phyloP scores from a whole-genome alignment of 2,113 vertebrate species.

The Elephas maximus region DNA sequence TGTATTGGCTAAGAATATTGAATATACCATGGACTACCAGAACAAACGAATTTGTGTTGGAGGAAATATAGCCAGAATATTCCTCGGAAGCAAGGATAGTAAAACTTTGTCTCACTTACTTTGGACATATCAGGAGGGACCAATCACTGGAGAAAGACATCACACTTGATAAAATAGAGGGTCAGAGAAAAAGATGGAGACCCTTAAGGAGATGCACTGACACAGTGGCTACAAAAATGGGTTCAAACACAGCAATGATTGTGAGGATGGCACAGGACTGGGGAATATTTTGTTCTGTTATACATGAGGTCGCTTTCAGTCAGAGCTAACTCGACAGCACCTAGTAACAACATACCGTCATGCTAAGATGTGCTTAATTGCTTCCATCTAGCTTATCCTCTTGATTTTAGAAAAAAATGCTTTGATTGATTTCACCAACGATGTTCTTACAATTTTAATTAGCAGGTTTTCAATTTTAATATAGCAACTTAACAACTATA shows the following conservation, averaged over 20 bases:
- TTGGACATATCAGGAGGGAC: too few species aligned
- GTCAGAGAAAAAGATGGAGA: neutral
- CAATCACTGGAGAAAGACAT: neutral
- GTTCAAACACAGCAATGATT: neutral
- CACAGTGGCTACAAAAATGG: neutral
- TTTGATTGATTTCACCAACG: conserved; percentile 35
- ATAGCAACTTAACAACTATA: conserved; percentile 39
- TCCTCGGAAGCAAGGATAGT: too few species aligned
- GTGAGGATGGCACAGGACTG: neutral
- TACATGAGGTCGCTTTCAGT: neutral
- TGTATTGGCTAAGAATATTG: too few species aligned
- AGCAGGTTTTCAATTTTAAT: conserved; percentile 58
- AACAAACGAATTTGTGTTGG: too few species aligned
- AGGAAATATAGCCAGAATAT: too few species aligned
- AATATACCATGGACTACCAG: too few species aligned
- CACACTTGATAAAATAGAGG: neutral
- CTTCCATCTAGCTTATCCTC: conserved; percentile 7
- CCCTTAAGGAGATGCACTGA: neutral
- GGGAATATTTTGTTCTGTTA: neutral
- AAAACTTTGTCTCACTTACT: too few species aligned
- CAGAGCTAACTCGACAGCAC: too few species aligned
- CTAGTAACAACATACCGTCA: neutral
- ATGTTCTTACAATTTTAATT: conserved; percentile 40
- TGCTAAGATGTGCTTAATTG: conserved; percentile 6
- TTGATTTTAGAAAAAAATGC: neutral